A percentile compares a stretch with the other conserved stretches of the same genome.
Conservation (phyloP, 2,888 invertebrate genomes). For the Drosophila atripex region DNA sequence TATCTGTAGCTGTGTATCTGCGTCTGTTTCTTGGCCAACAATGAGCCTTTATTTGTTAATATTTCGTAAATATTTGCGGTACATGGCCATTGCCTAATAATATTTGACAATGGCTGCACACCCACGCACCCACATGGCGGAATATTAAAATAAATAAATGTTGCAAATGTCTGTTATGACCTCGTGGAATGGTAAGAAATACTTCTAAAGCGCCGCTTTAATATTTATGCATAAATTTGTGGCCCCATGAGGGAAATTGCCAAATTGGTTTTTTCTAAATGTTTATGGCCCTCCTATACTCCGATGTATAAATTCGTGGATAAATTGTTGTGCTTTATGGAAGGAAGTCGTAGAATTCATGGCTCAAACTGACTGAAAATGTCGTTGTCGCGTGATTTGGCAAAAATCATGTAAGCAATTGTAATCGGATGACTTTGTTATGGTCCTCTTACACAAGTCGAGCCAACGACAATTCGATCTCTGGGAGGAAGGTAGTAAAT, state of each 20-base stretch:
- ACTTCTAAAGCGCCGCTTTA: constrained; percentile 11
- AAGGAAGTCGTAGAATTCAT: constrained; percentile 32
- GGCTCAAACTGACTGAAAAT: constrained; percentile 30
- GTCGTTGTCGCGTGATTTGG: constrained; percentile 25
- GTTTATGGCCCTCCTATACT: constrained; percentile 55
- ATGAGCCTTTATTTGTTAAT: constrained; percentile 75
- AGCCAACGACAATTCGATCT: constrained; percentile 1
- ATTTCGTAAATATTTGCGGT: constrained; percentile 77
- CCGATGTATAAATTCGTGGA: constrained; percentile 15
- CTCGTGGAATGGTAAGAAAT: constrained; percentile 19
- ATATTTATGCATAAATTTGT: constrained; percentile 39
- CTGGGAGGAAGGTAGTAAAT: constrained; percentile 7
- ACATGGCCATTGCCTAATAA: constrained; percentile 74
- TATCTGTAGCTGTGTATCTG: neutral
- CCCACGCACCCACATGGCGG: constrained; percentile 63
- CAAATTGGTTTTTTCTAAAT: constrained; percentile 71
- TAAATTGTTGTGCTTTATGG: constrained; percentile 22
- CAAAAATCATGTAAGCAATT: constrained; percentile 28
- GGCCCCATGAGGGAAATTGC: constrained; percentile 56
- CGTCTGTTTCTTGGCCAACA: constrained; percentile 51
- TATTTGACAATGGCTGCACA: constrained; percentile 62
- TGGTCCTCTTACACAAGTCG: constrained; percentile 5
- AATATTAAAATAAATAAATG: constrained; percentile 72
- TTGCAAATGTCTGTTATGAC: constrained; percentile 53
- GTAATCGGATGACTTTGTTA: constrained; percentile 20